Conservation (phyloP, 2,888 invertebrate genomes). For the Gibbula magus region DNA sequence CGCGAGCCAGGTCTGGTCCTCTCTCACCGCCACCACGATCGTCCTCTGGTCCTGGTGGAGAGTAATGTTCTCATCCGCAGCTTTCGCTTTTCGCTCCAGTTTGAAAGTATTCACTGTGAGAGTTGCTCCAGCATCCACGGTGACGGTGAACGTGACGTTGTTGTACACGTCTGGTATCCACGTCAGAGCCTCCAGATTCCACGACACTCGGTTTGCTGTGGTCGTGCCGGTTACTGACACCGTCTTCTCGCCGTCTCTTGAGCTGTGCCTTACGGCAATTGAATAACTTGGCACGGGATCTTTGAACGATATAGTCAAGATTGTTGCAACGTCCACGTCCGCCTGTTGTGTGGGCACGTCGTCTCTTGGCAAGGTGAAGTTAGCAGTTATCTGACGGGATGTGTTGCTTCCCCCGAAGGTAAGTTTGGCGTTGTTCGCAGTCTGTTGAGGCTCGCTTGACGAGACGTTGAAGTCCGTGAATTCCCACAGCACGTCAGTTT, state of each 20-base stretch:
- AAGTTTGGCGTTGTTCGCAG: neutral
- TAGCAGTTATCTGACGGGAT: neutral
- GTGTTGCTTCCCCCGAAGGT: neutral
- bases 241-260: neutral
- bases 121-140: neutral
- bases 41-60: neutral
- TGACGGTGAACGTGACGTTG: neutral
- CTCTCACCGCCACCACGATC: conserved; percentile 35
- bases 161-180: neutral
- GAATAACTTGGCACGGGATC: neutral
- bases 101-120: neutral
- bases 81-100: neutral
- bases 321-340: neutral
- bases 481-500: conserved; percentile 41
- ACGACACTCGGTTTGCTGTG: neutral
- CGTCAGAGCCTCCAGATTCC: neutral
- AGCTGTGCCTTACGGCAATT: neutral
- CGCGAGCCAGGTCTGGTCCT: conserved; percentile 44
- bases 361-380: neutral
- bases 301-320: neutral
- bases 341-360: neutral
- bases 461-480: conserved; percentile 37
- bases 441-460: neutral
- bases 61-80: neutral
- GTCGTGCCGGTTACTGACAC: neutral